Conservation (phyloP, 2,113 vertebrate genomes). For the Zeus faber region DNA sequence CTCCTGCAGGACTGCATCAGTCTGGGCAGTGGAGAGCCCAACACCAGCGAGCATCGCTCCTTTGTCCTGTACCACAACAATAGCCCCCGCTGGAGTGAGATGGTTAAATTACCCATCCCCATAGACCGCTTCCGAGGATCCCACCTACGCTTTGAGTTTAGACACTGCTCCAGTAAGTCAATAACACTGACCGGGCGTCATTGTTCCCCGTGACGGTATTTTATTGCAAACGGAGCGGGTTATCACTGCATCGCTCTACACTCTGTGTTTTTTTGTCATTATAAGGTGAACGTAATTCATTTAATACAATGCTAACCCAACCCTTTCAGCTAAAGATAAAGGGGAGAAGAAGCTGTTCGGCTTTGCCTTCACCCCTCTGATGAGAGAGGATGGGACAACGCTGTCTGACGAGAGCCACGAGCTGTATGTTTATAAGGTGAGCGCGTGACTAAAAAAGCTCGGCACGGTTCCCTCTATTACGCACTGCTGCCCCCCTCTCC, state of each 20-base stretch:
- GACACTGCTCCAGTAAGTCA: constrained; percentile 94
- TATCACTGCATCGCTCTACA: too few species aligned
- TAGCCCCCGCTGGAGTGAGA: constrained; percentile 93
- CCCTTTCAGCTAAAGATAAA: constrained; percentile 89
- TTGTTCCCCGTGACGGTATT: constrained; percentile 5
- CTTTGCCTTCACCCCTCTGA: constrained; percentile 92
- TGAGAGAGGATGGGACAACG: constrained; percentile 96
- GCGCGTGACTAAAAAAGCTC: background rate
- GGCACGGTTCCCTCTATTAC: too few species aligned
- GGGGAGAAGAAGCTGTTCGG: constrained; percentile 97
- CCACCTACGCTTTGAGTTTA: constrained; percentile 95
- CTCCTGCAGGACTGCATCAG: constrained; percentile 92
- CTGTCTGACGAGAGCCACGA: constrained; percentile 93
- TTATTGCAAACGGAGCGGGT: constrained; percentile 17
- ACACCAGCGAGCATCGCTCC: constrained; percentile 86
- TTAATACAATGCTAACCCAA: constrained; percentile 14
- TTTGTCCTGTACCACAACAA: constrained; percentile 97
- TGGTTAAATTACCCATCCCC: constrained; percentile 92
- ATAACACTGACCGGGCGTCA: constrained; percentile 21
- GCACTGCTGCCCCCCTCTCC: too few species aligned
- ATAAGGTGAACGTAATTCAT: background rate
- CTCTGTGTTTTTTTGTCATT: background rate
- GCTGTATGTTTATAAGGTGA: constrained; percentile 95
- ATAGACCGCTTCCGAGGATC: constrained; percentile 93
- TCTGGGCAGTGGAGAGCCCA: constrained; percentile 89